phyloP scores from a whole-genome alignment of 2,888 invertebrate species.

The Brenthis daphne region DNA sequence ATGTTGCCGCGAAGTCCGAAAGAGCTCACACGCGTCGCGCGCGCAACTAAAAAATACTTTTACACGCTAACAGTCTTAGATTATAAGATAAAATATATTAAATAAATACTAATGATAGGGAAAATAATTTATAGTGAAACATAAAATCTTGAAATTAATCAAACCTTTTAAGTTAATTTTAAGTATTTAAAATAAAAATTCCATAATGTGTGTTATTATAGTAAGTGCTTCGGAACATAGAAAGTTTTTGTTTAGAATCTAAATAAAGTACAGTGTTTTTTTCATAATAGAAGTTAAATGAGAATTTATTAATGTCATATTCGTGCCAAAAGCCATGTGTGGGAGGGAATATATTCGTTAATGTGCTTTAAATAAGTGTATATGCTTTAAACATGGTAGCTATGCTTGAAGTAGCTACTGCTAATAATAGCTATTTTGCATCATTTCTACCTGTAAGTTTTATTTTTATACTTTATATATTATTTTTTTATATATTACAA shows the following conservation, averaged over 20 bases:
- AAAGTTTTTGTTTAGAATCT: too few relatives aligned
- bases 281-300: conserved; percentile 31
- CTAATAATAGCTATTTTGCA: conserved; percentile 68
- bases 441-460: conserved; percentile 75
- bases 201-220: too few relatives aligned
- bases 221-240: too few relatives aligned
- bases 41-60: conserved; percentile 6
- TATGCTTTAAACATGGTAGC: conserved; percentile 60
- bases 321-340: conserved; percentile 48
- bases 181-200: too few relatives aligned
- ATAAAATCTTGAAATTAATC: too few relatives aligned
- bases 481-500: background rate
- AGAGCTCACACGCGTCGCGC: conserved; percentile 36
- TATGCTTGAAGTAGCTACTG: conserved; percentile 57
- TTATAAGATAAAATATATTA: too few relatives aligned
- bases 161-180: too few relatives aligned
- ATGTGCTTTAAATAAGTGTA: conserved; percentile 56
- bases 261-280: background rate
- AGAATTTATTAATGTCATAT: conserved; percentile 34
- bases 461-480: background rate
- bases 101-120: too few relatives aligned
- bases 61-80: background rate
- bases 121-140: too few relatives aligned
- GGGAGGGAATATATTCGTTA: conserved; percentile 59
- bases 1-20: conserved; percentile 48